These are phyloP conservation scores for Pyrgus malvae DNA, from an alignment of 2,888 invertebrate species.

Conservation along the genomic window DNA sequence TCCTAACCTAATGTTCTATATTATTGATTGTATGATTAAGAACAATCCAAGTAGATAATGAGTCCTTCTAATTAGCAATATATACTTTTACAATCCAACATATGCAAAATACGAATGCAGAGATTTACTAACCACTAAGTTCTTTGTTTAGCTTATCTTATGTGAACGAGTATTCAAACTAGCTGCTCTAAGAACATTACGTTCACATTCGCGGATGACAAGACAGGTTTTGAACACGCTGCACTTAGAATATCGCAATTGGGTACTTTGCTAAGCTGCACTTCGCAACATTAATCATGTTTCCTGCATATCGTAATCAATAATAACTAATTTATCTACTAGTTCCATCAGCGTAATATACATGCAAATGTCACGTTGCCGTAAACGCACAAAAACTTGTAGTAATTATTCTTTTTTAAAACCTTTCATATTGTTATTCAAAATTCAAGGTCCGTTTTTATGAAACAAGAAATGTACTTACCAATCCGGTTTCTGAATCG, in stretches of 20 bases:
- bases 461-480: constrained; percentile 11
- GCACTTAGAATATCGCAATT: constrained; percentile 21
- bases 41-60: too few species aligned
- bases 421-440: constrained; percentile 1
- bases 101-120: too few species aligned
- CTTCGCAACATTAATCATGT: constrained; percentile 27
- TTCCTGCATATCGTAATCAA: constrained; percentile 26
- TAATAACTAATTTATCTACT: constrained; percentile 24
- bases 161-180: not conserved
- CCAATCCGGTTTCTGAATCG: constrained; percentile 6
- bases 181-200: constrained; percentile 9
- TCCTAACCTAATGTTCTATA: too few species aligned
- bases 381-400: not conserved
- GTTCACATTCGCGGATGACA: constrained; percentile 13
- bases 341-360: constrained; percentile 8
- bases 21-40: too few species aligned
- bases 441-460: constrained; percentile 18
- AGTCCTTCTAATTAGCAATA: too few species aligned
- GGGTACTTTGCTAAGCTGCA: constrained; percentile 2
- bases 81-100: too few species aligned
- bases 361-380: constrained; percentile 16
- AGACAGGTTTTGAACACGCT: constrained; percentile 13
- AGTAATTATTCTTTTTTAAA: not conserved
- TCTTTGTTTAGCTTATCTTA: too few species aligned
- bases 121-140: too few species aligned